Evolutionary conservation across 1,140 invertebrate genomes (phyloP).

Genomic region (Listronotus oregonensis): DNA sequence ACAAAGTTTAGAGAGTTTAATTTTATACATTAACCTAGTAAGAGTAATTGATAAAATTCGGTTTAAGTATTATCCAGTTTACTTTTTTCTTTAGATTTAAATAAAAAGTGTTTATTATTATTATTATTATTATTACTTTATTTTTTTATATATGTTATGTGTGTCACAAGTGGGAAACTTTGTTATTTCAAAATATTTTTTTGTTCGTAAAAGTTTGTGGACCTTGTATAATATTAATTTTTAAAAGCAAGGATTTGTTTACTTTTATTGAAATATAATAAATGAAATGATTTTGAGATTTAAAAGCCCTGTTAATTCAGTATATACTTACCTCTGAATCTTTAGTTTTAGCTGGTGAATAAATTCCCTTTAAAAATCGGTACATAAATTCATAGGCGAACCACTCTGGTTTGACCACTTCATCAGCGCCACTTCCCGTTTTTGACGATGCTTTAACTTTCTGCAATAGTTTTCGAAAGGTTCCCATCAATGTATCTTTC

Average conservation of each 20-base stretch:
- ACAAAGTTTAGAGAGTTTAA: constrained; percentile 6
- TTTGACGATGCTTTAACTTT: not conserved
- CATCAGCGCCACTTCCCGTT: constrained; percentile 29
- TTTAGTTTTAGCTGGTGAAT: constrained; percentile 1
- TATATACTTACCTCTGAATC: not conserved
- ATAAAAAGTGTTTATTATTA: constrained; percentile 1
- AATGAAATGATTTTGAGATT: too few relatives aligned
- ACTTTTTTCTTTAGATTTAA: not conserved
- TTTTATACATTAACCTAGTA: constrained; percentile 10
- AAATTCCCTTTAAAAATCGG: not conserved
- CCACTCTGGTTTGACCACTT: constrained; percentile 39
- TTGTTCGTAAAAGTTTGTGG: too few relatives aligned
- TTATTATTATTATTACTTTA: constrained; percentile 4
- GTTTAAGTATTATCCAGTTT: constrained; percentile 4
- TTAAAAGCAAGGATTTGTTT: too few relatives aligned
- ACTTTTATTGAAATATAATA: too few relatives aligned
- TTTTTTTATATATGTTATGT: constrained; percentile 5
- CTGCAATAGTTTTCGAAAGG: constrained; percentile 24
- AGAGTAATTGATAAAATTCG: not conserved
- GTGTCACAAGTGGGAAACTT: not conserved
- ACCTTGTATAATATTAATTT: too few relatives aligned
- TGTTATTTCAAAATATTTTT: too few relatives aligned
- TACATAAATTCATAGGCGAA: constrained; percentile 12
- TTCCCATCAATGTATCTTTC: constrained; percentile 5
- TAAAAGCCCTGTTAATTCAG: too few relatives aligned